phyloP scores from a whole-genome alignment of 2,113 vertebrate species.

The Opisthocomus hoazin region DNA sequence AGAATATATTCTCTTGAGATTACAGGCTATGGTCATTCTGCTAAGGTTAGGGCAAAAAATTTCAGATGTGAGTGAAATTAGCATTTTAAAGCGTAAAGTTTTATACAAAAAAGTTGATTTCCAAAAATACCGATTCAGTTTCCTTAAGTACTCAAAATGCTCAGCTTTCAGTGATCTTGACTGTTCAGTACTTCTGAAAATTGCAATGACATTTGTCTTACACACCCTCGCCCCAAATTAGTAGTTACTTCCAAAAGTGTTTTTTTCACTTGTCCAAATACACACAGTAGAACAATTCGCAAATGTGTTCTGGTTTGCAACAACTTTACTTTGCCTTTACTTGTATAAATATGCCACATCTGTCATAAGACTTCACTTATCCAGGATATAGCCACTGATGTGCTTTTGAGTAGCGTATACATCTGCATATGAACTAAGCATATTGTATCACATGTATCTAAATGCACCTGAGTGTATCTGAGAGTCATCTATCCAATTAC shows the following conservation, averaged over 20 bases:
- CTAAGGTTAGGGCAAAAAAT: not conserved
- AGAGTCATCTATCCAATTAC: not conserved
- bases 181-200: not conserved
- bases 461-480: not conserved
- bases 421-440: not conserved
- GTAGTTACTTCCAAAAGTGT: not conserved
- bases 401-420: not conserved
- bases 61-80: not conserved
- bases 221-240: not conserved
- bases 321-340: not conserved
- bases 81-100: not conserved
- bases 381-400: not conserved
- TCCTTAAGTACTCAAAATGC: not conserved
- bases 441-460: too few species aligned
- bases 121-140: not conserved
- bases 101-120: not conserved
- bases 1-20: not conserved
- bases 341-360: not conserved
- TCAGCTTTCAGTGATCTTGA: not conserved
- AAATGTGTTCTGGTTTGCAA: not conserved
- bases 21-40: not conserved
- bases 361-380: not conserved
- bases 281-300: not conserved
- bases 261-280: not conserved
- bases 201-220: not conserved